Evolutionary conservation across 2,888 invertebrate species (phyloP), one percentile per base, ranked within the genome.

Genomic region (Chrysomela aeneicollis): DNA sequence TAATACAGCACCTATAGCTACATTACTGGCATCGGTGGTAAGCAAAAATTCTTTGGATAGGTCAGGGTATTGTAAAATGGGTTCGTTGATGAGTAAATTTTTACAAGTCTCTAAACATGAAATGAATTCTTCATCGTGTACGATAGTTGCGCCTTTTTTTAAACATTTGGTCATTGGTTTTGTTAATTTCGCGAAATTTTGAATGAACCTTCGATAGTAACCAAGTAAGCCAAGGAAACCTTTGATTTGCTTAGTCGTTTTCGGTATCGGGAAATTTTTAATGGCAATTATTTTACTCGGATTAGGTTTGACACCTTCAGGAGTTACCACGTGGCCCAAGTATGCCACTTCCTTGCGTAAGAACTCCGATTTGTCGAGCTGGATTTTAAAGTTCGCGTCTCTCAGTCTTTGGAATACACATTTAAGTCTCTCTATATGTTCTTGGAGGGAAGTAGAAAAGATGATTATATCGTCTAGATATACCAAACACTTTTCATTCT

Each of bases 351-450:
- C 50, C 59, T 69, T 66, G 53, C 58, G 17, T 52, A 67, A 19
- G 26, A 50, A 55, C 46, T 71, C 57, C 30, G 58, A 67, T 57
- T 69, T 69, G 19, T 67, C 67, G 9, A 70, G 32, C 64, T 51
- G 71, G 53, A 64, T 64, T 55, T 30, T 66, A 55, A 67, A 61
- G 59, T 54, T 62, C 42, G 47, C 49, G 51, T 30, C 53, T 57
- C 30, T 37, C 1, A 64, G 42, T 22, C 53, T n/a, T 42, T 64
- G 21, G 60, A 64, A 64, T 21, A 64, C 42, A 52, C 17, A 10
- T 19, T 49, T 54, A 3, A 64, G 12, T 17, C 57, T 60, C 18
- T 55, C 37, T 5, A 66, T 42, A 22, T 66, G 69, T 30, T 63
- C 66, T 18, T 64, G 57, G n/a, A 67, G 58, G 10, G 51, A 55